Evolutionary conservation across 2,113 vertebrate genomes (phyloP).

Genomic region (Vulpes ferrilata): DNA sequence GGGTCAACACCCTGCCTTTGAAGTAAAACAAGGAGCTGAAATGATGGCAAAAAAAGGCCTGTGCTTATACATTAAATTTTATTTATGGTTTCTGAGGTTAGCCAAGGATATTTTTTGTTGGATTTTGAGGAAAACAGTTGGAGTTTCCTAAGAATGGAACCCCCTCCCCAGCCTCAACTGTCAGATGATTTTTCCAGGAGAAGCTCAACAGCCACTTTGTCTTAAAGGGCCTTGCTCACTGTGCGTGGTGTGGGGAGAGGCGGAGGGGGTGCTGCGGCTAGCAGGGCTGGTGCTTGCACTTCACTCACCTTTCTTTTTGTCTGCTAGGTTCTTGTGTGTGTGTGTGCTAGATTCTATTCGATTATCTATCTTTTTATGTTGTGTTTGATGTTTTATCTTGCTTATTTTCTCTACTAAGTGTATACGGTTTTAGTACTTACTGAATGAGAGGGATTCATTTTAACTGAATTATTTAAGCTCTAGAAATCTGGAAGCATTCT

Average conservation of each 20-base stretch:
- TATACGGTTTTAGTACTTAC: background rate
- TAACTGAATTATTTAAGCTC: background rate
- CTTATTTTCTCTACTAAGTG: background rate
- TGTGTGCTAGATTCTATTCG: background rate
- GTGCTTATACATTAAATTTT: background rate
- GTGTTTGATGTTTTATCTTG: background rate
- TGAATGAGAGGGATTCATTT: background rate
- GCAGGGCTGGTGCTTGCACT: background rate
- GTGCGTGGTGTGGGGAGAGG: background rate
- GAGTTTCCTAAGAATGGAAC: background rate
- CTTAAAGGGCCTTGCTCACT: background rate
- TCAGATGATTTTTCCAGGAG: background rate
- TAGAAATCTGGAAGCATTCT: background rate
- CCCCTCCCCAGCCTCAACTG: background rate
- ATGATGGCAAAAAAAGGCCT: background rate
- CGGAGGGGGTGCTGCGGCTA: background rate
- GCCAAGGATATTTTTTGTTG: background rate
- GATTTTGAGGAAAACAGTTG: background rate
- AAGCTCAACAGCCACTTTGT: background rate
- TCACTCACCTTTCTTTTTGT: background rate
- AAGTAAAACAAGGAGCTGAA: background rate
- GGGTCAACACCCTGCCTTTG: background rate
- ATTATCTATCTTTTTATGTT: background rate
- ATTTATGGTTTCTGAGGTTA: background rate
- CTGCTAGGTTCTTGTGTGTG: background rate